phyloP scores from a whole-genome alignment of 2,797 vertebrate species.

The Hapalemur alaotrensis region DNA sequence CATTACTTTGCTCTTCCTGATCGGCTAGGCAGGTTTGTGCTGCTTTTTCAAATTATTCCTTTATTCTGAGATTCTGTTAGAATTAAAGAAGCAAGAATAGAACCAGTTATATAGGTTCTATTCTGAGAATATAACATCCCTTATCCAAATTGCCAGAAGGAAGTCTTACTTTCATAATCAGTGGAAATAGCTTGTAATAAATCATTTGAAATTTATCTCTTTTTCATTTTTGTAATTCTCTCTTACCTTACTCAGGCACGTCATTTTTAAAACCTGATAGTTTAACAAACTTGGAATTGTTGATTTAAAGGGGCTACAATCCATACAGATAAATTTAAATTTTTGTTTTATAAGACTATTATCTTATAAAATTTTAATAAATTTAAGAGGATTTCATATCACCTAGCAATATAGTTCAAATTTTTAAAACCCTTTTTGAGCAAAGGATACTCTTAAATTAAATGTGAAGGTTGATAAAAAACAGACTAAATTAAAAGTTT shows the following conservation, averaged over 20 bases:
- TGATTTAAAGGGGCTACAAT: neutral
- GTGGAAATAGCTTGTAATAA: neutral
- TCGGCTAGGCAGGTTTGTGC: neutral
- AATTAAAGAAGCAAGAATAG: constrained; percentile 17
- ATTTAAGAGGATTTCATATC: neutral
- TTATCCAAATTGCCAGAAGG: neutral
- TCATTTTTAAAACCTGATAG: neutral
- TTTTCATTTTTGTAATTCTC: constrained; percentile 6
- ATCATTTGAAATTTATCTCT: neutral
- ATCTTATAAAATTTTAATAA: neutral
- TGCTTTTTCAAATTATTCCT: neutral
- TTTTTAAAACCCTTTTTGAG: constrained; percentile 7
- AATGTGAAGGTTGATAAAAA: constrained; percentile 22
- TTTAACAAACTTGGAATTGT: constrained; percentile 1
- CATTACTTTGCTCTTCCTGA: neutral
- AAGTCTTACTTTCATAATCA: constrained; percentile 22
- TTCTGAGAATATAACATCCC: neutral
- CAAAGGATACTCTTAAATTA: neutral
- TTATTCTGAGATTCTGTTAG: neutral
- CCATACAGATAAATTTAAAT: neutral
- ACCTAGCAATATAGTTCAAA: neutral
- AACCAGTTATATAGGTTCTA: neutral
- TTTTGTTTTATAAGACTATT: neutral
- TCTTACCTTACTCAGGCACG: neutral
- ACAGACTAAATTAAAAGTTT: neutral